Conservation (phyloP, 2,888 invertebrate species). For the Emmelina monodactyla region DNA sequence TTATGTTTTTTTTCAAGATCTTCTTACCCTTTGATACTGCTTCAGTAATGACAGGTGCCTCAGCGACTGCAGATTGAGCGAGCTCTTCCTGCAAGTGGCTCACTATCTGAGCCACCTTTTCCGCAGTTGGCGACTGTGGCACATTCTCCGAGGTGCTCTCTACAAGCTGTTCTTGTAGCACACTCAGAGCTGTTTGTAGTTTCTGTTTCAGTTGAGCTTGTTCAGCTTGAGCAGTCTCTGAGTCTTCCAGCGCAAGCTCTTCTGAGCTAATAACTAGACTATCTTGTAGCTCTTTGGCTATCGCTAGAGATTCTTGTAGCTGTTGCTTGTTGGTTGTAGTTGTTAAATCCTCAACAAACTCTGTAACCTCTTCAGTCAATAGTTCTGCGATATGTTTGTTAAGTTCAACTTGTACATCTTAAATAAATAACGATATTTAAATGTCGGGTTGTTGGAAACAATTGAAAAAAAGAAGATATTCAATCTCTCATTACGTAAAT, state of each 20-base stretch:
- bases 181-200: background rate
- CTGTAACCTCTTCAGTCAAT: conserved; percentile 18
- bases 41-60: too few relatives aligned
- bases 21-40: too few relatives aligned
- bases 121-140: background rate
- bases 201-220: background rate
- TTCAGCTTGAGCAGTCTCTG: background rate
- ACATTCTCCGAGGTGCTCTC: background rate
- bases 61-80: too few relatives aligned
- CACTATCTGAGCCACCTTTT: background rate
- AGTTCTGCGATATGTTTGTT: conserved; percentile 23
- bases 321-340: conserved; percentile 16
- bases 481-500: too few relatives aligned
- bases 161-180: background rate
- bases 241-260: background rate
- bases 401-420: conserved; percentile 14
- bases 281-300: conserved; percentile 19
- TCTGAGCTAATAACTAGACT: conserved; percentile 13
- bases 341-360: conserved; percentile 19
- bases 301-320: conserved; percentile 19
- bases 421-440: background rate
- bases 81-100: background rate
- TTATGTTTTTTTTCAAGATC: too few relatives aligned
- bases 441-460: too few relatives aligned
- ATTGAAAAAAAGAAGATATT: too few relatives aligned